phyloP scores from a whole-genome alignment of 2,113 vertebrate species.

The Mesembrinibis cayennensis region DNA sequence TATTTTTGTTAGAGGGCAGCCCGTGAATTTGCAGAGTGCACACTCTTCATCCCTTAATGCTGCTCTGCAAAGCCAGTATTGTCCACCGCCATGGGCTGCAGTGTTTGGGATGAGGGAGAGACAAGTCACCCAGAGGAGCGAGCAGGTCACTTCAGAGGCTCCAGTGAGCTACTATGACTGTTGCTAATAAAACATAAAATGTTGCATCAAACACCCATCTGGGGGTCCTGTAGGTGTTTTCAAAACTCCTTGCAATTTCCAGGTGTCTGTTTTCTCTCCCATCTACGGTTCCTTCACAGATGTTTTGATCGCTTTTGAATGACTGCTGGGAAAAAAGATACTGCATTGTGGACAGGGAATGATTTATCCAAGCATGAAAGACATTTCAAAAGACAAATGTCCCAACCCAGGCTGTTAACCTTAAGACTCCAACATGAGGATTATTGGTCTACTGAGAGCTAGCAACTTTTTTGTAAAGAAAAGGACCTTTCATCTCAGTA shows the following conservation, averaged over 20 bases:
- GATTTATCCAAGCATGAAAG: background rate
- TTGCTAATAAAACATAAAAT: background rate
- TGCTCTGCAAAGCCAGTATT: background rate
- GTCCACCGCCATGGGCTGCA: background rate
- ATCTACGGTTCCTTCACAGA: background rate
- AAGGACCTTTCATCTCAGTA: background rate
- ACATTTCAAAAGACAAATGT: constrained; percentile 5
- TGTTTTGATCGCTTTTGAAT: background rate
- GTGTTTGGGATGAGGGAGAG: background rate
- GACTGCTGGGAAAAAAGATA: background rate
- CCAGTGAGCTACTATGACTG: background rate
- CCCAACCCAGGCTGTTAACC: constrained; percentile 12
- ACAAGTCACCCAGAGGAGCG: background rate
- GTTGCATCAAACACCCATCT: background rate
- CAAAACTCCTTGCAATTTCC: background rate
- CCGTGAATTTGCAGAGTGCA: background rate
- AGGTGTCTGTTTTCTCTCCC: background rate
- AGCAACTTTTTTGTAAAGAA: background rate
- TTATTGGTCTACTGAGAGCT: background rate
- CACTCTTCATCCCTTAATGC: background rate
- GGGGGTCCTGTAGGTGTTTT: background rate
- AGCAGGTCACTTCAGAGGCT: background rate
- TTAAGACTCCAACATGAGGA: background rate
- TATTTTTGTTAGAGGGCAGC: background rate
- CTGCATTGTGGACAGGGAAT: background rate